Conservation (phyloP, 2,797 vertebrate species). For the Bradypus variegatus region DNA sequence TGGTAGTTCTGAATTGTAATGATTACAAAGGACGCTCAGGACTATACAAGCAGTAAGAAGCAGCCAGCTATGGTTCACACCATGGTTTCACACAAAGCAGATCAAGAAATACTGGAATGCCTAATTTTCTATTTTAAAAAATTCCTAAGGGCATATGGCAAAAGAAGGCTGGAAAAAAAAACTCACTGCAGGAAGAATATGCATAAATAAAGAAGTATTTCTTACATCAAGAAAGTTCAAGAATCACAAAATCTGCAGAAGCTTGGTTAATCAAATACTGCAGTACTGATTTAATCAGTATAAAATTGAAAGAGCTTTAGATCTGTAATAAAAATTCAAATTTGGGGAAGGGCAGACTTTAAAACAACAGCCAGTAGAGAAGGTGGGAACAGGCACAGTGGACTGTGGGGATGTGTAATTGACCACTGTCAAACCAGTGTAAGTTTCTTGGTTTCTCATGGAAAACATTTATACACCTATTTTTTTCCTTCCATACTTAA, state of each 20-base stretch:
- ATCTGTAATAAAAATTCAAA: slow-evolving; percentile 78
- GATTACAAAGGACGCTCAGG: slow-evolving; percentile 73
- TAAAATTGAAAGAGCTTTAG: slow-evolving; percentile 80
- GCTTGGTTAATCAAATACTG: slow-evolving; percentile 78
- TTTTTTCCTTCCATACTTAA: slow-evolving; percentile 72
- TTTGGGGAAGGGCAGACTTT: slow-evolving; percentile 77
- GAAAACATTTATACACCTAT: slow-evolving; percentile 87
- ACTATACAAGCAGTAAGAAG: slow-evolving; percentile 78
- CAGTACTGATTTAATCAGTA: slow-evolving; percentile 80
- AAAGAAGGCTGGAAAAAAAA: slow-evolving; percentile 62
- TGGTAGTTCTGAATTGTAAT: slow-evolving; percentile 70
- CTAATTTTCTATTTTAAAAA: slow-evolving; percentile 75
- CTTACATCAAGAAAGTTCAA: slow-evolving; percentile 77
- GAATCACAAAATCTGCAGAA: slow-evolving; percentile 78
- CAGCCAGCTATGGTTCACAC: slow-evolving; percentile 75
- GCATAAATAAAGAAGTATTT: slow-evolving; percentile 79
- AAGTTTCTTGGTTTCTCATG: slow-evolving; percentile 96
- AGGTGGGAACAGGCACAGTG: slow-evolving; percentile 81
- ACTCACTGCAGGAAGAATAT: slow-evolving; percentile 59
- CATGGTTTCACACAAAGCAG: slow-evolving; percentile 75
- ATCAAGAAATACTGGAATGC: slow-evolving; percentile 69
- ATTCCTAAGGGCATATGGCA: slow-evolving; percentile 75
- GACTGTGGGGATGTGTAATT: slow-evolving; percentile 82
- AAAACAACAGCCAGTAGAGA: slow-evolving; percentile 80
- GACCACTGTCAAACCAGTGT: slow-evolving; percentile 98